Conservation (phyloP, 2,113 vertebrate genomes). For the Lophochroa leadbeateri region DNA sequence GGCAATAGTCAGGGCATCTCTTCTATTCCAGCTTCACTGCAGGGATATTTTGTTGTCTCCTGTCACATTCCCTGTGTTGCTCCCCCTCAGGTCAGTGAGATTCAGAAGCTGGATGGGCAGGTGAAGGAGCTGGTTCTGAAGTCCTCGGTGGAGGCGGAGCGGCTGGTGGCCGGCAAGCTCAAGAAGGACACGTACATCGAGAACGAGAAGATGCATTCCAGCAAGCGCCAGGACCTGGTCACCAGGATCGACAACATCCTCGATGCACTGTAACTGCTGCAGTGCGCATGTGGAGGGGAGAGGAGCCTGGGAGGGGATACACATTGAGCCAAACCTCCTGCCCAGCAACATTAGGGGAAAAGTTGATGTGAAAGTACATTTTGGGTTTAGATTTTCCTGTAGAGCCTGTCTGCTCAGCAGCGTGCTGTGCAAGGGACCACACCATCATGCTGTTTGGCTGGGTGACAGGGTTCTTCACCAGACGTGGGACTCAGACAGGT, state of each 20-base stretch:
- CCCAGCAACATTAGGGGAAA: neutral
- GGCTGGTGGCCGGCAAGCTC: constrained; percentile 93
- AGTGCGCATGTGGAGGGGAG: neutral
- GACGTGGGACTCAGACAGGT: neutral
- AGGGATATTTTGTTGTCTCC: neutral
- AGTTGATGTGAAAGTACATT: neutral
- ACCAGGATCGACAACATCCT: constrained; percentile 93
- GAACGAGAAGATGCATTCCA: constrained; percentile 87
- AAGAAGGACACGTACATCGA: constrained; percentile 96
- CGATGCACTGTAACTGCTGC: constrained; percentile 83
- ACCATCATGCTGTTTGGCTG: neutral
- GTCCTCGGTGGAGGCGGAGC: constrained; percentile 90
- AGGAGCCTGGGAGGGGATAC: constrained; percentile 28
- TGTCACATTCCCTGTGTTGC: neutral
- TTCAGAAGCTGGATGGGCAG: constrained; percentile 93
- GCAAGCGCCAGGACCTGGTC: constrained; percentile 91
- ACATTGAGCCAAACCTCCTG: constrained; percentile 35
- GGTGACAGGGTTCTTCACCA: neutral
- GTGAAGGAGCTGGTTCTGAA: constrained; percentile 95
- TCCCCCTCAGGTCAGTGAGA: constrained; percentile 81
- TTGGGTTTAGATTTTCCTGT: neutral
- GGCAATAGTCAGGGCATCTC: too few relatives aligned
- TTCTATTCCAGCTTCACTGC: neutral
- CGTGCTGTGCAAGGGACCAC: neutral
- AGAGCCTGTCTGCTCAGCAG: constrained; percentile 11